Conservation (phyloP, 35 echinoderm and acorn worm genomes). For the Heliocidaris erythrogramma region DNA sequence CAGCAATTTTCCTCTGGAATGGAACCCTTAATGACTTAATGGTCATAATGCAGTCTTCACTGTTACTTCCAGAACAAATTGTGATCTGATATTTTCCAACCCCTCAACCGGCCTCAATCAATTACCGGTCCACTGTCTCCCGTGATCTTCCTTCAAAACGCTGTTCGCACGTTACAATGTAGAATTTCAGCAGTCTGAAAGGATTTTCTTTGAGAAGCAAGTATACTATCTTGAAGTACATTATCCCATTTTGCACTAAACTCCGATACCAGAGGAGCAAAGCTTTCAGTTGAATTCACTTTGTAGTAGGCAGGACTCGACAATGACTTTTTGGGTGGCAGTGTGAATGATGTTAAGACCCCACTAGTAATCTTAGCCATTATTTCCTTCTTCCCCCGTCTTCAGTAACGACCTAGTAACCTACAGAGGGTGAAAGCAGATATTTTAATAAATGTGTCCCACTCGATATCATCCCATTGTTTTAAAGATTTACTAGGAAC, state of each 20-base stretch:
- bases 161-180: not conserved
- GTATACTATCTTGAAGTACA: not conserved
- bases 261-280: too few relatives aligned
- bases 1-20: not conserved
- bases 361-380: too few relatives aligned
- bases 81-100: not conserved
- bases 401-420: too few relatives aligned
- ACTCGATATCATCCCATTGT: too few relatives aligned
- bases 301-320: too few relatives aligned
- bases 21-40: not conserved
- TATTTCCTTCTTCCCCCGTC: too few relatives aligned
- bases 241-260: not conserved
- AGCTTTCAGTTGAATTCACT: too few relatives aligned
- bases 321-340: too few relatives aligned
- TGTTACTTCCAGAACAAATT: not conserved
- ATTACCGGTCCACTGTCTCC: not conserved
- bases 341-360: too few relatives aligned
- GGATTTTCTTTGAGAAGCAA: not conserved
- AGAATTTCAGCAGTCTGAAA: not conserved
- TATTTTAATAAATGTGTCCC: too few relatives aligned
- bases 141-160: not conserved
- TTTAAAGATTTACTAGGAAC: too few relatives aligned
- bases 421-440: too few relatives aligned
- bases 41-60: not conserved
- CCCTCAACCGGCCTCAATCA: not conserved